These are phyloP conservation scores for Tanypteryx hageni DNA, from an alignment of 2,888 invertebrate genomes.

Conservation along the genomic window DNA sequence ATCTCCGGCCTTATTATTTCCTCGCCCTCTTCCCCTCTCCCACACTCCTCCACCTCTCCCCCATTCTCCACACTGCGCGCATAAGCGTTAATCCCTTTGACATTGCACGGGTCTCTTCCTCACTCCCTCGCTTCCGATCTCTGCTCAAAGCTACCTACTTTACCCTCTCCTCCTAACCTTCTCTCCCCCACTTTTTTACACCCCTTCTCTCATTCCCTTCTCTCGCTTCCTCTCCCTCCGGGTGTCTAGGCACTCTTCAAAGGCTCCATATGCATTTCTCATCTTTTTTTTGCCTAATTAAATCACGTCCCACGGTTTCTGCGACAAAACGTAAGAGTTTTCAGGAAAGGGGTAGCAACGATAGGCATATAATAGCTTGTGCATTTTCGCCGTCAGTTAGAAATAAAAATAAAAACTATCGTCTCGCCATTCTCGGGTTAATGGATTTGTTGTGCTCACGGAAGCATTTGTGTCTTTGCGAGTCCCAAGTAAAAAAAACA, in stretches of 20 bases:
- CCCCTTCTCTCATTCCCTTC: not conserved
- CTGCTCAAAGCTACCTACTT: constrained; percentile 17
- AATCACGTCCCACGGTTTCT: constrained; percentile 29
- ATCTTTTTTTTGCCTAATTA: constrained; percentile 48
- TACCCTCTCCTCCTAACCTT: not conserved
- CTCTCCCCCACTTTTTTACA: not conserved
- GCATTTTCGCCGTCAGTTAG: not conserved
- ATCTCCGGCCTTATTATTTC: constrained; percentile 56
- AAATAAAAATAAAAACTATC: not conserved
- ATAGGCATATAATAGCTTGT: not conserved
- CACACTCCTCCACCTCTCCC: not conserved
- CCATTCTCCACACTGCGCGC: not conserved
- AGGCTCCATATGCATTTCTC: not conserved
- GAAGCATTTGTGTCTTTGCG: no score
- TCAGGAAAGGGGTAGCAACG: not conserved
- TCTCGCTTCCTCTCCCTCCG: constrained; percentile 20
- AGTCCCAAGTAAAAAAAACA: no score
- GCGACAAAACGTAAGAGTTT: not conserved
- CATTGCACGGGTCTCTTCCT: constrained; percentile 26
- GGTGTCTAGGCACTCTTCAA: constrained; percentile 54
- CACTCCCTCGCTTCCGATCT: constrained; percentile 36
- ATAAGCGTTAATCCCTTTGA: constrained; percentile 50
- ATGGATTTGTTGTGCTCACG: no score
- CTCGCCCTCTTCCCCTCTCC: not conserved
- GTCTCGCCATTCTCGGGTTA: no score